phyloP scores from a whole-genome alignment of 1,140 invertebrate species.

The Hetaerina americana region DNA sequence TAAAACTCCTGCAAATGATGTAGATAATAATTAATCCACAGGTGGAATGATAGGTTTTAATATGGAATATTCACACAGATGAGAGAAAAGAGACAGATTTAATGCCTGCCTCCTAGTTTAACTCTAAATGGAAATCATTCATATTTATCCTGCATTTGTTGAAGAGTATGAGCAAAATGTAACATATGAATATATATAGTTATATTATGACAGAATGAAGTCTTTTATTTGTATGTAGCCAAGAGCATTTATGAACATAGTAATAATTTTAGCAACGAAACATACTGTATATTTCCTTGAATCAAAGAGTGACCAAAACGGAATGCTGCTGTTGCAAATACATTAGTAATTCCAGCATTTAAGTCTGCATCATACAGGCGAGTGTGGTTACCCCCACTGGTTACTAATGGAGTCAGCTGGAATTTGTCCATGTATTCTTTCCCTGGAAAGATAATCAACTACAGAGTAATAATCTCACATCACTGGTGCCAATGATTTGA shows the following conservation, averaged over 20 bases:
- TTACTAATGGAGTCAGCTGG: conserved; percentile 26
- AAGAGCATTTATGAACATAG: no score
- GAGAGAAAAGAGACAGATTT: no score
- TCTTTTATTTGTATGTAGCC: no score
- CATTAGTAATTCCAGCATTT: conserved; percentile 46
- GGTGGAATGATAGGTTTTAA: no score
- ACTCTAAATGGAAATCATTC: no score
- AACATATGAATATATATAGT: no score
- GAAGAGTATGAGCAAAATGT: no score
- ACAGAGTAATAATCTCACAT: background rate
- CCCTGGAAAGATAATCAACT: conserved; percentile 17
- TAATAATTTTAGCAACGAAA: background rate
- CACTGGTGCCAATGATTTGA: background rate
- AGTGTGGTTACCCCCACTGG: conserved; percentile 28
- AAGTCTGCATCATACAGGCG: conserved; percentile 39
- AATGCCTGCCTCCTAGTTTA: no score
- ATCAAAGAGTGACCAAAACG: conserved; percentile 48
- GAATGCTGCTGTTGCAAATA: conserved; percentile 48
- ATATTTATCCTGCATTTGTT: no score
- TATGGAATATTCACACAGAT: no score
- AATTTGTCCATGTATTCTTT: conserved; percentile 30
- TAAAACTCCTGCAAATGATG: conserved; percentile 25
- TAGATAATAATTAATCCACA: background rate
- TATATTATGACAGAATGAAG: no score
- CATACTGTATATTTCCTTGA: conserved; percentile 34